A percentile compares a stretch with the other conserved stretches of the same genome.
These are phyloP conservation scores for Eupithecia abbreviata DNA, from an alignment of 2,888 invertebrate species.

Conservation along the genomic window DNA sequence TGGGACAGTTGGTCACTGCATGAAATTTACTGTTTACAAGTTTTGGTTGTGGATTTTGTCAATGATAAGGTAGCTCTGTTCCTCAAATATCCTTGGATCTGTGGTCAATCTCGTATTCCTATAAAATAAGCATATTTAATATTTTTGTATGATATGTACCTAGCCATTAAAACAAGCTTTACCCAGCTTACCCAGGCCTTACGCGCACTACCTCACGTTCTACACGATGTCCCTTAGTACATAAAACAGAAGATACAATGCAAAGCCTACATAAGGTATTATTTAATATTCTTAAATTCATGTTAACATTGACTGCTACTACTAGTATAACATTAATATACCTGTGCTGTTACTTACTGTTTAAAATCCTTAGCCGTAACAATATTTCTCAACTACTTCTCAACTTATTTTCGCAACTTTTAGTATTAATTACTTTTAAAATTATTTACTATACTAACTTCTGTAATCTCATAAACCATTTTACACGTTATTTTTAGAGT, in stretches of 20 bases:
- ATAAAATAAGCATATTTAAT: slow-evolving; percentile 48
- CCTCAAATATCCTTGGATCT: slow-evolving; percentile 44
- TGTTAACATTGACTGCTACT: not conserved
- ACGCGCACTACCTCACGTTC: slow-evolving; percentile 61
- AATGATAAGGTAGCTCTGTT: not conserved
- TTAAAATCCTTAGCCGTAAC: not conserved
- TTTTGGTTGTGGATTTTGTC: slow-evolving; percentile 4
- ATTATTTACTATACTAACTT: not conserved
- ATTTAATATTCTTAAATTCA: not conserved
- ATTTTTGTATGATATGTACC: slow-evolving; percentile 46
- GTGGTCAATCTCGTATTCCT: slow-evolving; percentile 51
- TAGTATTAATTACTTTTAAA: not conserved
- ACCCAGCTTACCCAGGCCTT: slow-evolving; percentile 60
- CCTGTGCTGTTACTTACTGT: not conserved
- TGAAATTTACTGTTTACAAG: not conserved
- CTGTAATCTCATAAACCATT: not conserved
- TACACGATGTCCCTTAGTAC: slow-evolving; percentile 27
- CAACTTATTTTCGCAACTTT: not conserved
- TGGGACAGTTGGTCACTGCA: not conserved
- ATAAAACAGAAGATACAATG: not conserved
- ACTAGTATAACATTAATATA: no score
- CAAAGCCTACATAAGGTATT: not conserved
- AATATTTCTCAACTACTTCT: not conserved
- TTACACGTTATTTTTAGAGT: not conserved
- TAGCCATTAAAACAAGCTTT: slow-evolving; percentile 56